Evolutionary conservation across 2,888 invertebrate genomes (phyloP).

Genomic region (Criorhina ranunculi): DNA sequence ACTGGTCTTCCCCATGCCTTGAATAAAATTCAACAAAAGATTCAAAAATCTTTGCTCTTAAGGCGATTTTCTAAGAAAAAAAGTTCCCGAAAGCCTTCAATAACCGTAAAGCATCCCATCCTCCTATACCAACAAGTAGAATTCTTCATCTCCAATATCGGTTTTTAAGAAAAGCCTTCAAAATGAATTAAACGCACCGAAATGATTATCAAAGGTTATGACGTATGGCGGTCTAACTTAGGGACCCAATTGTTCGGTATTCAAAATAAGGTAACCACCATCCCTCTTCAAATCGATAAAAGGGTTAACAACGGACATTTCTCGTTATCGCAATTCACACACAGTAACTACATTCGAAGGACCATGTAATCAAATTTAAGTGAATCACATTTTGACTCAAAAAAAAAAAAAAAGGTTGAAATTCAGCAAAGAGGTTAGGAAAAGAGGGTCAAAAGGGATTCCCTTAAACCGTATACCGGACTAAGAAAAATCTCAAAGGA

Average conservation of each 20-base stretch:
- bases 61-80: background rate
- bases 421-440: constrained; percentile 12
- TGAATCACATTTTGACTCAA: constrained; percentile 70
- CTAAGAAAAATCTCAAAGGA: constrained; percentile 53
- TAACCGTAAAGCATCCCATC: constrained; percentile 29
- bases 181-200: constrained; percentile 22
- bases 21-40: too few species aligned
- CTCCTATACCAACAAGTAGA: constrained; percentile 14
- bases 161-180: constrained; percentile 18
- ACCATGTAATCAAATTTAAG: constrained; percentile 72
- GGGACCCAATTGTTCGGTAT: constrained; percentile 33
- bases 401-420: constrained; percentile 60
- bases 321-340: constrained; percentile 63
- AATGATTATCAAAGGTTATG: constrained; percentile 45
- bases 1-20: too few species aligned
- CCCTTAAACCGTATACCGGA: constrained; percentile 34
- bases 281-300: constrained; percentile 4
- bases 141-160: constrained; percentile 49
- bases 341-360: constrained; percentile 59
- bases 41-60: too few species aligned
- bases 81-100: constrained; percentile 7
- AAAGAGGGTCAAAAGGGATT: constrained; percentile 17
- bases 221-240: constrained; percentile 5
- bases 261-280: constrained; percentile 51
- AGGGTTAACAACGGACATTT: constrained; percentile 59